Evolutionary conservation across 2,113 vertebrate genomes (phyloP).

Genomic region (human (Homo sapiens)): DNA sequence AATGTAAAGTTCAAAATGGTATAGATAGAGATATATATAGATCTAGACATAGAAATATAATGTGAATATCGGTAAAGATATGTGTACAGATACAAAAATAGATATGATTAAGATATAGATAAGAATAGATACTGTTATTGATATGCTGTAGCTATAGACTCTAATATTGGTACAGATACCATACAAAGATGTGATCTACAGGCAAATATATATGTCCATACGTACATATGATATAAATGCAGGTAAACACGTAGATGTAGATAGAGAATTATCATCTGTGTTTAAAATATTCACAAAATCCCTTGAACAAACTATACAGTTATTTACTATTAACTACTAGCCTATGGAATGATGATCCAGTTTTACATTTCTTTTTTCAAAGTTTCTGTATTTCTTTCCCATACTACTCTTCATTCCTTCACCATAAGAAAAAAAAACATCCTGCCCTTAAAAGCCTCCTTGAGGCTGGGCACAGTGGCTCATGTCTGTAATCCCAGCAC

Average conservation of each 20-base stretch:
- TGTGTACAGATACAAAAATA: background rate
- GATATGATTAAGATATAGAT: background rate
- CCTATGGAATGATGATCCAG: background rate
- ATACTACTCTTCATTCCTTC: background rate
- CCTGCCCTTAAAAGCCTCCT: background rate
- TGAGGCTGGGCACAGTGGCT: background rate
- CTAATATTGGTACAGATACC: fast-evolving
- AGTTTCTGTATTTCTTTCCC: fast-evolving
- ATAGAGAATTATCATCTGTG: background rate
- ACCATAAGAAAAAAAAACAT: background rate
- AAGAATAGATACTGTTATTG: fast-evolving
- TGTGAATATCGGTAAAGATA: background rate
- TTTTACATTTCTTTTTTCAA: background rate
- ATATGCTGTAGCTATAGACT: background rate
- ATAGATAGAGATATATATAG: fast-evolving
- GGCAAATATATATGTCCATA: fast-evolving
- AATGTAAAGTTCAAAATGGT: background rate
- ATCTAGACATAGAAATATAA: fast-evolving
- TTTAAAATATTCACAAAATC: background rate
- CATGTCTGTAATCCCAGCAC: background rate
- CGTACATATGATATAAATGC: fast-evolving
- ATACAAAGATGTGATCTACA: fast-evolving
- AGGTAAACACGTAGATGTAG: fast-evolving
- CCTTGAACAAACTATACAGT: fast-evolving
- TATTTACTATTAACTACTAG: background rate